A percentile compares a stretch with the other conserved stretches of the same genome.
phyloP scores from a whole-genome alignment of 2,797 vertebrate genomes.

The Masticophis lateralis region DNA sequence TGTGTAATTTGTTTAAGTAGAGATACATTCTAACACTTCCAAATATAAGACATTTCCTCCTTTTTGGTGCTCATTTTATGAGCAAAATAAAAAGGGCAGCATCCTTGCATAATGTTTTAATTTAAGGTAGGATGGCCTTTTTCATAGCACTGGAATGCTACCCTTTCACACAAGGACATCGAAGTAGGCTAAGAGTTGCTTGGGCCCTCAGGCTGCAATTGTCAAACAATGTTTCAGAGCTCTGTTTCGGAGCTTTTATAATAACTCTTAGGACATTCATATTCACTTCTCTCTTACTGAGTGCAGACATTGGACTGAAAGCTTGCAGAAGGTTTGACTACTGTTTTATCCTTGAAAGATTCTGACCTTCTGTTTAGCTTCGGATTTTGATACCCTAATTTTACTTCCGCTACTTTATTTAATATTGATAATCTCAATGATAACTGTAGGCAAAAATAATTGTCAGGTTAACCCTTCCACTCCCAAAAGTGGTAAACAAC shows the following conservation, averaged over 20 bases:
- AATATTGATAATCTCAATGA: conserved; percentile 50
- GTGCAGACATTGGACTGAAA: conserved; percentile 34
- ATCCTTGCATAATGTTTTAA: background rate
- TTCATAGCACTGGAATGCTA: background rate
- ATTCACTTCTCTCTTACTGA: background rate
- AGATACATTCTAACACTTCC: background rate
- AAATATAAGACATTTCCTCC: background rate
- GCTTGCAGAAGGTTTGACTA: conserved; percentile 31
- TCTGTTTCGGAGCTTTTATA: background rate
- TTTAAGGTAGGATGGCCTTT: background rate
- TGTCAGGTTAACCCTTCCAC: conserved; percentile 12
- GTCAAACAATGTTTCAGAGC: background rate
- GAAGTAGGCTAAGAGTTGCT: background rate
- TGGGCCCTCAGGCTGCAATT: background rate
- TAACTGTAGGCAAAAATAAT: conserved; percentile 23
- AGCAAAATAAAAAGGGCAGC: background rate
- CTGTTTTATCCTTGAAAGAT: conserved; percentile 42
- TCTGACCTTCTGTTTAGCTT: conserved; percentile 40
- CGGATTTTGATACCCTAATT: conserved; percentile 53
- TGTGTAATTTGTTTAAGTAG: background rate
- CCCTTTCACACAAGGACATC: background rate
- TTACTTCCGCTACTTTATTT: conserved; percentile 17
- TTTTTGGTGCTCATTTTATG: background rate
- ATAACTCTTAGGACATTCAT: background rate
- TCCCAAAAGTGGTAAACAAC: conserved; percentile 25